Percentiles rank a stretch among this genome's conserved stretches.
Conservation (phyloP, 2,888 invertebrate genomes). For the Drosophila atripex region DNA sequence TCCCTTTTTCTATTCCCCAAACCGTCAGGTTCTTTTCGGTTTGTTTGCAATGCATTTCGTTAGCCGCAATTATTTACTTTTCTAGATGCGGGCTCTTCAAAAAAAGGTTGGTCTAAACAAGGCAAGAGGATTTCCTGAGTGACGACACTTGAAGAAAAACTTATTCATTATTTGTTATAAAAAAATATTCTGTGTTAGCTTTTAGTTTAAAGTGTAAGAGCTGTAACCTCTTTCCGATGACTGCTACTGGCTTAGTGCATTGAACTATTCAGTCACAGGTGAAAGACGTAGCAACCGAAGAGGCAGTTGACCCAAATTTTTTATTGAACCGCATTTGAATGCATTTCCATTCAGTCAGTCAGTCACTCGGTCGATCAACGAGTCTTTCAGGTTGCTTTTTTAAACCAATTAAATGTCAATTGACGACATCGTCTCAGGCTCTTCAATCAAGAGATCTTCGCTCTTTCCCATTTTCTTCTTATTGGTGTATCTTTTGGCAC, state of each 20-base stretch:
- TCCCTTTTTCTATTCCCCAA: background rate
- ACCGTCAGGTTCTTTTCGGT: slow-evolving; percentile 14
- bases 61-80: slow-evolving; percentile 55
- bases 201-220: background rate
- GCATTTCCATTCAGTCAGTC: slow-evolving; percentile 45
- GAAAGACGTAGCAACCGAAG: slow-evolving; percentile 14
- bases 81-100: slow-evolving; percentile 33
- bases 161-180: background rate
- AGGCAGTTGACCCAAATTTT: slow-evolving; percentile 61
- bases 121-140: slow-evolving; percentile 23
- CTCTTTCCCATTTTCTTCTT: slow-evolving; percentile 34
- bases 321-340: slow-evolving; percentile 38
- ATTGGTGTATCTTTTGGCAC: slow-evolving; percentile 51
- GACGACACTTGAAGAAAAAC: background rate
- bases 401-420: slow-evolving; percentile 68
- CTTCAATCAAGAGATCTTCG: slow-evolving; percentile 17
- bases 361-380: slow-evolving; percentile 26
- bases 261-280: slow-evolving; percentile 31
- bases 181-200: no score
- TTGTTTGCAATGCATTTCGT: slow-evolving; percentile 46
- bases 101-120: slow-evolving; percentile 20
- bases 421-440: slow-evolving; percentile 62
- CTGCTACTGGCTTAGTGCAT: slow-evolving; percentile 29
- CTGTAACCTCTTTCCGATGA: background rate
- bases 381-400: slow-evolving; percentile 38